These are phyloP conservation scores for Agonum fuliginosum DNA, from an alignment of 2,888 invertebrate genomes.

Conservation along the genomic window DNA sequence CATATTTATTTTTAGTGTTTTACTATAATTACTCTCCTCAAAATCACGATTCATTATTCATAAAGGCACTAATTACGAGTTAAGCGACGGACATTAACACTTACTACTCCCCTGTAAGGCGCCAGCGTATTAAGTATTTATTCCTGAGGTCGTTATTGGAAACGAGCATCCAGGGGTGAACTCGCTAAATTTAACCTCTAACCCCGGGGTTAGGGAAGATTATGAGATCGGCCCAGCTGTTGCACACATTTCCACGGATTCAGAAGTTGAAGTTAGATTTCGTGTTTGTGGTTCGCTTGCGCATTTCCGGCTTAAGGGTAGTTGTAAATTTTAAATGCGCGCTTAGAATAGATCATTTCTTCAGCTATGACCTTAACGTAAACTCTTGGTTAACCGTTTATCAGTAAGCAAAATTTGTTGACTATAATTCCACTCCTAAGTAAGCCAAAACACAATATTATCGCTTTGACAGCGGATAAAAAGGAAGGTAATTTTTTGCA, in stretches of 20 bases:
- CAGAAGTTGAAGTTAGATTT: not conserved
- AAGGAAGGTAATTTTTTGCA: no score
- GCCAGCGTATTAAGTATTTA: conserved; percentile 41
- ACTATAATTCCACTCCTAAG: no score
- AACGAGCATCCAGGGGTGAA: not conserved
- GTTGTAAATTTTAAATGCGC: no score
- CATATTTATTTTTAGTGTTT: conserved; percentile 12
- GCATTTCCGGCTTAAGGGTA: not conserved
- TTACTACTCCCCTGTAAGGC: not conserved
- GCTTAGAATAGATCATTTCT: no score
- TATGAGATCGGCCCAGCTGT: conserved; percentile 37
- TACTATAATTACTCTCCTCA: conserved; percentile 8
- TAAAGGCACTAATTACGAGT: conserved; percentile 7
- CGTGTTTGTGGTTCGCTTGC: not conserved
- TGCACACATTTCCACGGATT: conserved; percentile 15
- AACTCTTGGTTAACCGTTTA: no score
- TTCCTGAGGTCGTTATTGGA: conserved; percentile 11
- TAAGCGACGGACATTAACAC: conserved; percentile 35
- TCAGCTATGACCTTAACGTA: no score
- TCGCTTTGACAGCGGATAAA: no score
- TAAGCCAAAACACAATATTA: no score
- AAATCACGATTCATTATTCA: conserved; percentile 48
- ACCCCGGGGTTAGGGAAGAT: conserved; percentile 26
- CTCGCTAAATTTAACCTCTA: conserved; percentile 45
- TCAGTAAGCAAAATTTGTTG: no score